These are phyloP conservation scores for Rhabdophis nuchalis DNA, from an alignment of 2,797 vertebrate genomes.

Conservation along the genomic window DNA sequence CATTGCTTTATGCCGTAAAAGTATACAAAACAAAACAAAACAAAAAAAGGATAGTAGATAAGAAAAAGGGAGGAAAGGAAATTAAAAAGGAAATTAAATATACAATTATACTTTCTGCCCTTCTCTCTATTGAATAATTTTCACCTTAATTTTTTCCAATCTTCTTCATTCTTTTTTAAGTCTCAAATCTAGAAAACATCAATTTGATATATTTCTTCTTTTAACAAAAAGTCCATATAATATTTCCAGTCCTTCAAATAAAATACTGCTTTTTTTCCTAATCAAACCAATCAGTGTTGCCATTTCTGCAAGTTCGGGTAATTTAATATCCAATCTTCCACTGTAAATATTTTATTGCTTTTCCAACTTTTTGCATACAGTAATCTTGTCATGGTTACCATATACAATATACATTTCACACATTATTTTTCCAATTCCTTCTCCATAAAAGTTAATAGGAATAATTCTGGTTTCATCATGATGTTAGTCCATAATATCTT, in stretches of 20 bases:
- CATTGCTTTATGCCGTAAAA: neutral
- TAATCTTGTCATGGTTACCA: neutral
- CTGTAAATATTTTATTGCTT: neutral
- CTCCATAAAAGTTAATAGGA: neutral
- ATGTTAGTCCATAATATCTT: neutral
- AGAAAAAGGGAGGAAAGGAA: neutral
- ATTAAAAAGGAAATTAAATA: neutral
- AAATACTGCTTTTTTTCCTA: neutral
- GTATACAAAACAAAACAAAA: neutral
- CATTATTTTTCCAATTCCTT: neutral
- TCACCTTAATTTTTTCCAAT: neutral
- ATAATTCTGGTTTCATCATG: neutral
- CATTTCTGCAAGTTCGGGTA: neutral
- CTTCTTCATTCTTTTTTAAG: neutral
- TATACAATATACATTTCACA: neutral
- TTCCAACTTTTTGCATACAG: neutral
- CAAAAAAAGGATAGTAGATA: neutral
- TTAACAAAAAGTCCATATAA: neutral
- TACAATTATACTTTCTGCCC: neutral
- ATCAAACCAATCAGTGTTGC: neutral
- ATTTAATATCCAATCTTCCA: neutral
- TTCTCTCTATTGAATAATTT: neutral
- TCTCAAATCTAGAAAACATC: neutral
- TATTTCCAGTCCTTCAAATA: neutral
- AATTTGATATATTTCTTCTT: neutral